Percentiles rank a stretch among this genome's conserved stretches.
phyloP scores from a whole-genome alignment of 2,113 vertebrate species.

The Xenopus laevis region DNA sequence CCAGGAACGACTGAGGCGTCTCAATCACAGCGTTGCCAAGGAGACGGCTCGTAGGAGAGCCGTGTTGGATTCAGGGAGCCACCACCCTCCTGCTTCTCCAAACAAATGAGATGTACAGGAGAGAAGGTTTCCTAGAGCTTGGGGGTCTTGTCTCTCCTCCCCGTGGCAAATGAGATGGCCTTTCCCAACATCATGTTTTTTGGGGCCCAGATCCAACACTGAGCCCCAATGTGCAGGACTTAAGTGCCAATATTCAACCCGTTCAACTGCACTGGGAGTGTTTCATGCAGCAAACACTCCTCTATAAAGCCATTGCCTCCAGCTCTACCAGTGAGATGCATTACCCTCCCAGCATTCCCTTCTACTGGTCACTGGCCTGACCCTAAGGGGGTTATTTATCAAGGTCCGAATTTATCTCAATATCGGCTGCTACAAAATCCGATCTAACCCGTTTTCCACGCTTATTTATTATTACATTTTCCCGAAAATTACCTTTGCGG shows the following conservation, averaged over 20 bases:
- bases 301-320: not conserved
- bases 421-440: no score
- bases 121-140: not conserved
- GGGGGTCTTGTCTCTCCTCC: not conserved
- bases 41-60: constrained; percentile 86
- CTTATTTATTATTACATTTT: no score
- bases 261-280: no score
- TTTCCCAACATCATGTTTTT: not conserved
- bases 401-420: no score
- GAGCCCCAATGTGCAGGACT: no score
- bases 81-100: constrained; percentile 75
- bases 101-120: constrained; percentile 63
- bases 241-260: not conserved
- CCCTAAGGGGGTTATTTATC: no score
- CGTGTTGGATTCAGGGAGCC: constrained; percentile 82
- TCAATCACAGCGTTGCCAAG: constrained; percentile 92
- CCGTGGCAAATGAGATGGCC: not conserved
- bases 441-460: no score
- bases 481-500: no score
- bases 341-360: not conserved
- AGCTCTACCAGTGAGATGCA: not conserved
- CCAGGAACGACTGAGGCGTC: constrained; percentile 81
- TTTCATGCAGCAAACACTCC: constrained; percentile 19
- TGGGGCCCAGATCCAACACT: not conserved
- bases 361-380: not conserved